phyloP scores from a whole-genome alignment of 2,797 vertebrate species.

The Darevskia nairensis region DNA sequence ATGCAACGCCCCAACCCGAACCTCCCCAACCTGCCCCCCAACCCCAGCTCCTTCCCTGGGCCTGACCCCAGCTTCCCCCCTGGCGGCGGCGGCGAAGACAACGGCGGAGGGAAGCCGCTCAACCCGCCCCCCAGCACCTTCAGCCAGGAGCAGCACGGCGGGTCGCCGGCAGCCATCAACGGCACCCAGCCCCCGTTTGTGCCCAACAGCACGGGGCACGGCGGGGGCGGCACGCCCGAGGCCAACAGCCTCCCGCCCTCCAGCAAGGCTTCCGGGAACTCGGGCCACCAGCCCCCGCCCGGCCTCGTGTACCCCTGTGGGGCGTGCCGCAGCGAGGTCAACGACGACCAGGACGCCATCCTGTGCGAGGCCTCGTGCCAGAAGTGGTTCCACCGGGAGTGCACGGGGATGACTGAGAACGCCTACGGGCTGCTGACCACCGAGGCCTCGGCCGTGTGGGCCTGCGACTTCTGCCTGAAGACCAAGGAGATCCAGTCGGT shows the following conservation, averaged over 20 bases:
- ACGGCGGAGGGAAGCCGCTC: conserved; percentile 60
- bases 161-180: conserved; percentile 79
- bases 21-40: conserved; percentile 83
- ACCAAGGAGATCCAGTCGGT: conserved; percentile 98
- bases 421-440: conserved; percentile 96
- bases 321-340: conserved; percentile 93
- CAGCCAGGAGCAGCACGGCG: conserved; percentile 88
- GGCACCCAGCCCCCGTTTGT: conserved; percentile 84
- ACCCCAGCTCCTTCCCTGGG: conserved; percentile 82
- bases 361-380: conserved; percentile 97
- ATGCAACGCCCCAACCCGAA: conserved; percentile 76
- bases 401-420: conserved; percentile 95
- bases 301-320: conserved; percentile 88
- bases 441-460: conserved; percentile 95
- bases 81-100: conserved; percentile 66
- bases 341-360: conserved; percentile 97
- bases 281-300: conserved; percentile 78
- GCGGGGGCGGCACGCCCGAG: conserved; percentile 84
- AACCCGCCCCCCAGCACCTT: conserved; percentile 82
- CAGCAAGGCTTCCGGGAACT: conserved; percentile 71
- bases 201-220: conserved; percentile 80
- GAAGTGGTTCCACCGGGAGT: conserved; percentile 98
- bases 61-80: conserved; percentile 74
- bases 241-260: conserved; percentile 90
- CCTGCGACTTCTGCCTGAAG: conserved; percentile 98